Conservation (phyloP, 2,797 vertebrate species). For the Sebastes paucispinis region DNA sequence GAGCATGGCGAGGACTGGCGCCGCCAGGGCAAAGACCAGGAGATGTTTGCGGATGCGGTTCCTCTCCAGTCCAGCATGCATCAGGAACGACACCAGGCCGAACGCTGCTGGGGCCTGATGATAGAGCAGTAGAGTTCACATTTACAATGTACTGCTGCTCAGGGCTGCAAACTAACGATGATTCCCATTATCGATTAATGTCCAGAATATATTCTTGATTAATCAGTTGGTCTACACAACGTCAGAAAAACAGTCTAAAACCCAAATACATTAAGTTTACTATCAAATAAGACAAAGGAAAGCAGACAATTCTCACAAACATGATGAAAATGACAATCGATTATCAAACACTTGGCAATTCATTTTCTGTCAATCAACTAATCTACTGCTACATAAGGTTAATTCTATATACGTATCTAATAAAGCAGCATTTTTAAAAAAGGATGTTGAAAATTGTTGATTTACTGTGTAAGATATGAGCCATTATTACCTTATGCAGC, state of each 20-base stretch:
- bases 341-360: neutral
- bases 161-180: neutral
- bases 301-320: neutral
- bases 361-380: neutral
- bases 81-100: slow-evolving; percentile 96
- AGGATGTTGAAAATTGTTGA: neutral
- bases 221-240: neutral
- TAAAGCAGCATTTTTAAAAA: neutral
- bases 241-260: neutral
- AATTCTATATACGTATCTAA: neutral
- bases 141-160: neutral
- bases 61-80: slow-evolving; percentile 97
- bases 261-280: neutral
- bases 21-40: slow-evolving; percentile 94
- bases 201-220: neutral
- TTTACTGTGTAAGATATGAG: neutral
- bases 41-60: slow-evolving; percentile 98
- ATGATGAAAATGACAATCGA: neutral
- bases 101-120: slow-evolving; percentile 95
- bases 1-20: slow-evolving; percentile 93
- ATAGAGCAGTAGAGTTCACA: neutral
- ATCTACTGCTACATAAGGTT: neutral
- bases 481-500: slow-evolving; percentile 93
- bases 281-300: neutral
- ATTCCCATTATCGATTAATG: neutral